Base-by-base conservation (phyloP, 2,113 vertebrate species). In the Dendropsophus ebraccatus region DNA sequence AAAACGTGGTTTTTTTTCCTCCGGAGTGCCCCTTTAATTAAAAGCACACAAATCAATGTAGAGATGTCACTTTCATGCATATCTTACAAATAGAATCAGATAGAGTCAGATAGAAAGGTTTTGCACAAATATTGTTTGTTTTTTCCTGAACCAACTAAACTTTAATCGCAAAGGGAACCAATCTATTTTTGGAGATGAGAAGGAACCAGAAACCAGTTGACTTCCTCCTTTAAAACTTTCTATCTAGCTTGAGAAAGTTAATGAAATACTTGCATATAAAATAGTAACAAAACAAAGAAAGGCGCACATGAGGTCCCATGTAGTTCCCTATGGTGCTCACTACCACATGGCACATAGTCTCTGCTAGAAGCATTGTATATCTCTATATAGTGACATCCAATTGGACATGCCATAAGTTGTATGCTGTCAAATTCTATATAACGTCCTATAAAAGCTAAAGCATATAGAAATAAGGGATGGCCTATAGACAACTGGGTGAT, bases 161-260 rank as follows among this genome's bases (percentile, higher is more conserved):
- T 35, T 35, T 69, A 73, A 41, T 35, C 70, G 45, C 70, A 45
- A 45, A 73, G 10, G 35, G 0, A 73, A 73, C n/a, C 37, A 45
- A 17, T 45, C 70, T 73, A 73, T 73, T 45, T 45, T 45, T 23
- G 37, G 35, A 41, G 3, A 12, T 45, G 35, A 73, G 35, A 19
- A 70, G 21, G 35, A 14, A 70, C 67, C 37, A 69, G 30, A 35
- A 69, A n/a, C 35, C 37, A 41, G 19, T n/a, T 23, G 21, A 73
- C 70, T 73, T 73, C 70, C 70, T 45, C 21, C 11, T 73, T 32
- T 11, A 70, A n/a, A n/a, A n/a, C n/a, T n/a, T n/a, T n/a, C n/a
- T n/a, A n/a, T n/a, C n/a, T n/a, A n/a, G n/a, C n/a, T n/a, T n/a
- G 32, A 14, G 32, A 69, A 69, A 69, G 65, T 35, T 28, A 35